A percentile compares a stretch with the other conserved stretches of the same genome.
These are phyloP conservation scores for Mnemiopsis leidyi DNA, from an alignment of 37 sponge, comb jelly and placozoan genomes.

Conservation along the genomic window DNA sequence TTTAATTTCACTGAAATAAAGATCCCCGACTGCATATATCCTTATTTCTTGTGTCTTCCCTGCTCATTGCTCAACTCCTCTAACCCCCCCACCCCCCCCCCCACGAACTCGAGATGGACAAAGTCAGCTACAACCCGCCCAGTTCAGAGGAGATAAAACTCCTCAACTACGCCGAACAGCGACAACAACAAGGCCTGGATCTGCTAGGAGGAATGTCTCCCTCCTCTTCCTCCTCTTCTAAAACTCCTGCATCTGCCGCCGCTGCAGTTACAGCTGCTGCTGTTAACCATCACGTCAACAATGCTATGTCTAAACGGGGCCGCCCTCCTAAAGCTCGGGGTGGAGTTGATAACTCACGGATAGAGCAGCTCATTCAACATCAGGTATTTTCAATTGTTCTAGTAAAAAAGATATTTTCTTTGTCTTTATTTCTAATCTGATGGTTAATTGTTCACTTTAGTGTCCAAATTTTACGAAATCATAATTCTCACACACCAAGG, in stretches of 20 bases:
- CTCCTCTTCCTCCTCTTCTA: background rate
- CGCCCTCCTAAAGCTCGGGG: background rate
- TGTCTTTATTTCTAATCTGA: no score
- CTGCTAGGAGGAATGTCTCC: background rate
- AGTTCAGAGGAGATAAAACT: background rate
- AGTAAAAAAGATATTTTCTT: no score
- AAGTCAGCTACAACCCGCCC: conserved; percentile 48
- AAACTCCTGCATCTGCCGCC: background rate
- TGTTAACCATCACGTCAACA: background rate
- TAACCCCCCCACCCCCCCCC: conserved; percentile 30
- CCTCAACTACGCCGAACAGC: conserved; percentile 4
- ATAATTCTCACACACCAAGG: no score
- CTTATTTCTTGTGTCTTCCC: no score
- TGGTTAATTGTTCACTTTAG: no score
- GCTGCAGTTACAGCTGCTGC: background rate
- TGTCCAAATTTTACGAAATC: no score
- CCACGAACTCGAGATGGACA: conserved; percentile 6
- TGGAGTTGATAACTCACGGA: background rate
- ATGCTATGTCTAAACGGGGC: background rate
- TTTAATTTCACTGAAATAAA: no score
- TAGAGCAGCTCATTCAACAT: background rate
- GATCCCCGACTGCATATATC: no score
- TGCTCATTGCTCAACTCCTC: conserved; percentile 13
- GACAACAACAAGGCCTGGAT: background rate
- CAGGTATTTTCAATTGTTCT: no score